Base-by-base conservation (phyloP, 64 coral and sea anemone species). In the Actinia tenebrosa region DNA sequence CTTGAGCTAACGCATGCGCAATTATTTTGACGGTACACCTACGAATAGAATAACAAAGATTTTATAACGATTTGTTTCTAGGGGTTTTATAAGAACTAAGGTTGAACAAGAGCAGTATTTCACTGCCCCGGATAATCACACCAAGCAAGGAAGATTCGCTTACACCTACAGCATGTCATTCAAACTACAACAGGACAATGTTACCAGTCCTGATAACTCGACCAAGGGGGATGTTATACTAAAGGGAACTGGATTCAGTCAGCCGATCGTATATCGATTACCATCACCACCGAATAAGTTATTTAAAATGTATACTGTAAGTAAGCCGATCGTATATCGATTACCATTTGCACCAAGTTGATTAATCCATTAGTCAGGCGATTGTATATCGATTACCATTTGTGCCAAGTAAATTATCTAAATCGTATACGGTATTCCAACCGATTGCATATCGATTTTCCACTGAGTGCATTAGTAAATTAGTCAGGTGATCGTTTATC, bases 181-280 rank as follows among this genome's bases (percentile, higher is more conserved):
- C 90, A 44, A 87, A 26, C 66, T 98, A 27, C 85, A 86, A 53
- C 86, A 90, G 22, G 93, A 94, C 17, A 79, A 84, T 80, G 79
- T 66, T 30, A 87, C 88, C 9, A 84, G 30, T 79, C 85, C 80
- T 22, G 85, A 50, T 3, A 60, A 87, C 55, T 87, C 88, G 13
- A 88, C 88, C 0, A 88, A 84, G 20, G 96, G 92, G 53, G 96
- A 95, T 81, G 93, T 98, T 47, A 94, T 98, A 25, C 45, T 98
- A 23, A 92, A 60, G 50, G 96, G 96, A 72, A 94, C 77, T 56
- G 92, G 83, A 84, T 98, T 98, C 82, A 68, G 64, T 22, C 69
- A 93, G 44, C 82, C 64, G 14, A 88, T 98, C 68, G 96, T 98
- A 17, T 61, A 89, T 82, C 84, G 81, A 52, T 86, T 98, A 64